A percentile compares a stretch with the other conserved stretches of the same genome.
Conservation (phyloP, 2,797 vertebrate species). For the Myotis pilosus region DNA sequence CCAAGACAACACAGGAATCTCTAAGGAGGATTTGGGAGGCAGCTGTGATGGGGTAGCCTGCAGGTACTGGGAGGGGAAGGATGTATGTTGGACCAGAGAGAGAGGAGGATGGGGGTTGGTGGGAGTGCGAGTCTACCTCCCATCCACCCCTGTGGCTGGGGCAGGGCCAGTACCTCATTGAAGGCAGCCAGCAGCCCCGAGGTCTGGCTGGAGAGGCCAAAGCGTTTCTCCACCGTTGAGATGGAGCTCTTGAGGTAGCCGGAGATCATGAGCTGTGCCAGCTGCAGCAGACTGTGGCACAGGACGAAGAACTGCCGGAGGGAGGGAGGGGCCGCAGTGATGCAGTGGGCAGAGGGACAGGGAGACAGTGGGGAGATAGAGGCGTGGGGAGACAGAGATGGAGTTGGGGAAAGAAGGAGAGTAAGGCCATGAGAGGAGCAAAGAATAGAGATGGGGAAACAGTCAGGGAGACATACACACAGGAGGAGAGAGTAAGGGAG, state of each 20-base stretch:
- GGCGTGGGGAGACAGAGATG: neutral
- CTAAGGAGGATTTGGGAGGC: neutral
- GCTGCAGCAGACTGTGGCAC: slow-evolving; percentile 93
- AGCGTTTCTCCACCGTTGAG: slow-evolving; percentile 95
- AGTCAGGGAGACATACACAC: neutral
- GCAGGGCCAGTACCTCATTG: slow-evolving; percentile 89
- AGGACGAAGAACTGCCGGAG: slow-evolving; percentile 90
- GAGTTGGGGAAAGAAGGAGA: neutral
- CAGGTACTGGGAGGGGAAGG: neutral
- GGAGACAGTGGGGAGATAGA: neutral
- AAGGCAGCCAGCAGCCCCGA: slow-evolving; percentile 92
- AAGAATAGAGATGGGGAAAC: neutral
- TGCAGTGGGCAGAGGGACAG: neutral
- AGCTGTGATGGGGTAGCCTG: too few species aligned
- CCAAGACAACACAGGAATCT: neutral
- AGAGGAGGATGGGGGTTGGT: neutral
- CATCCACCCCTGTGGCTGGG: neutral
- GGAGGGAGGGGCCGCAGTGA: neutral
- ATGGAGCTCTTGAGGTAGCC: slow-evolving; percentile 96
- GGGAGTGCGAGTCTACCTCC: neutral
- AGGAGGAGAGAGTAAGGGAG: neutral
- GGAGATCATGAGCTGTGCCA: slow-evolving; percentile 92
- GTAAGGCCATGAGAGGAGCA: neutral
- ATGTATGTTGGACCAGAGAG: neutral
- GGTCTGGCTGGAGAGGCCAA: slow-evolving; percentile 93